Conservation (phyloP, 23 tunicate species). For the Aplidium turbinatum region DNA sequence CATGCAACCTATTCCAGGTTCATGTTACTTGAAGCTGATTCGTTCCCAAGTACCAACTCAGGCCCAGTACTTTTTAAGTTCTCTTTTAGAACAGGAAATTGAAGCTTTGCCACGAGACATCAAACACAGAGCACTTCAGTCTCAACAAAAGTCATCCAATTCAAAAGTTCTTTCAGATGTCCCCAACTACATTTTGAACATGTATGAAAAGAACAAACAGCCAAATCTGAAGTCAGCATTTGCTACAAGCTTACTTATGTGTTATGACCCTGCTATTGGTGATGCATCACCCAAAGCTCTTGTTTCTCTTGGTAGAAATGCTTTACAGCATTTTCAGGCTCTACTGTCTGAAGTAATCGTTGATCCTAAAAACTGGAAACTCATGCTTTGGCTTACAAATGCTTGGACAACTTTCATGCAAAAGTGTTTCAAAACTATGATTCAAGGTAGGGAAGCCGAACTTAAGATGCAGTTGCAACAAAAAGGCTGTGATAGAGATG, state of each 20-base stretch:
- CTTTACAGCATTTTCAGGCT: constrained; percentile 52
- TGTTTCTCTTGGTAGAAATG: constrained; percentile 47
- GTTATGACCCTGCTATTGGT: constrained; percentile 30
- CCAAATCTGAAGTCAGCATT: constrained; percentile 55
- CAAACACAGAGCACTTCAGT: constrained; percentile 60
- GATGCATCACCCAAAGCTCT: constrained; percentile 22
- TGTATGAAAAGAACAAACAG: constrained; percentile 65
- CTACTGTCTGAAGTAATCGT: constrained; percentile 71
- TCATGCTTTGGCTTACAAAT: constrained; percentile 35
- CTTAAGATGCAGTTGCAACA: constrained; percentile 55
- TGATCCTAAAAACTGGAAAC: constrained; percentile 71
- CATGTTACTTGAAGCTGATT: constrained; percentile 4
- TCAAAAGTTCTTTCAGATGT: constrained; percentile 33
- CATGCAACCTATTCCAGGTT: constrained; percentile 32
- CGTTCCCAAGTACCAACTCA: constrained; percentile 4
- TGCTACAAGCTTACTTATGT: constrained; percentile 52
- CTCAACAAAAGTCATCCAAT: constrained; percentile 25
- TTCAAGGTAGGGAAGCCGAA: constrained; percentile 53
- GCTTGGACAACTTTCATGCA: constrained; percentile 61
- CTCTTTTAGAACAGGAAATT: constrained; percentile 46
- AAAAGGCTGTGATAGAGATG: constrained; percentile 38
- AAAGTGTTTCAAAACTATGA: constrained; percentile 34
- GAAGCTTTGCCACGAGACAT: constrained; percentile 64
- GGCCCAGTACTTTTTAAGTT: constrained; percentile 41
- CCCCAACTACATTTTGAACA: constrained; percentile 36